A percentile compares a stretch with the other conserved stretches of the same genome.
These are phyloP conservation scores for Electrophaes corylata DNA, from an alignment of 2,888 invertebrate species.

Conservation along the genomic window DNA sequence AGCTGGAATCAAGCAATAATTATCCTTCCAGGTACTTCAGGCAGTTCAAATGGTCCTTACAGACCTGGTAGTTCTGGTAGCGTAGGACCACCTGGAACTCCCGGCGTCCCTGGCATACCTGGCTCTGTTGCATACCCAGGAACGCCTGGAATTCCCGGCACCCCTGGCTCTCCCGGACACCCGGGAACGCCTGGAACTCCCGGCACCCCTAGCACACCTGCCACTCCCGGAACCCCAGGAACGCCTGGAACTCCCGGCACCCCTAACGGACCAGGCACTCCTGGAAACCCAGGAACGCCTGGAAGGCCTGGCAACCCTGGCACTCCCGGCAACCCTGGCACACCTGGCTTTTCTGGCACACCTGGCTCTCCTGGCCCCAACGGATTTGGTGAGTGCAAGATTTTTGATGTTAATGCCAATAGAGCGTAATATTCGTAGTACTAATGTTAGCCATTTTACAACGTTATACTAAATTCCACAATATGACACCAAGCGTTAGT, in stretches of 20 bases:
- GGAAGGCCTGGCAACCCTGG: slow-evolving; percentile 18
- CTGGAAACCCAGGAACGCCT: slow-evolving; percentile 19
- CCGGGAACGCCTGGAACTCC: slow-evolving; percentile 40
- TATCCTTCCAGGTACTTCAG: slow-evolving; percentile 7
- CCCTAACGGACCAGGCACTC: slow-evolving; percentile 43
- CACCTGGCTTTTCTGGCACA: slow-evolving; percentile 43
- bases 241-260: slow-evolving; percentile 47
- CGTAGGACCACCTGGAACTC: slow-evolving; percentile 31
- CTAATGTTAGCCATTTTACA: too few relatives aligned
- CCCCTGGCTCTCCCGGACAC: slow-evolving; percentile 37
- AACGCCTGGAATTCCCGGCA: slow-evolving; percentile 3
- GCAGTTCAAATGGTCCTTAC: slow-evolving; percentile 43
- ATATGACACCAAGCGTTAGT: too few relatives aligned
- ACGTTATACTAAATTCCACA: too few relatives aligned
- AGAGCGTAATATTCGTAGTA: too few relatives aligned
- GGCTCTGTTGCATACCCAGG: slow-evolving; percentile 32
- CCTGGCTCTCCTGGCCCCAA: slow-evolving; percentile 28
- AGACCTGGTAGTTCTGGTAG: slow-evolving; percentile 17
- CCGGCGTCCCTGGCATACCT: slow-evolving; percentile 33
- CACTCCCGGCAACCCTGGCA: slow-evolving; percentile 48
- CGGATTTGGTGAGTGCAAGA: neutral
- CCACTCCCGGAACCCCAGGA: neutral
- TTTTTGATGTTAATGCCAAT: too few relatives aligned
- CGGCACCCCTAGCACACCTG: slow-evolving; percentile 29
- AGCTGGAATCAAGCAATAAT: too few relatives aligned